Conservation (phyloP, 1,140 invertebrate species). For the Calosoma granatense region DNA sequence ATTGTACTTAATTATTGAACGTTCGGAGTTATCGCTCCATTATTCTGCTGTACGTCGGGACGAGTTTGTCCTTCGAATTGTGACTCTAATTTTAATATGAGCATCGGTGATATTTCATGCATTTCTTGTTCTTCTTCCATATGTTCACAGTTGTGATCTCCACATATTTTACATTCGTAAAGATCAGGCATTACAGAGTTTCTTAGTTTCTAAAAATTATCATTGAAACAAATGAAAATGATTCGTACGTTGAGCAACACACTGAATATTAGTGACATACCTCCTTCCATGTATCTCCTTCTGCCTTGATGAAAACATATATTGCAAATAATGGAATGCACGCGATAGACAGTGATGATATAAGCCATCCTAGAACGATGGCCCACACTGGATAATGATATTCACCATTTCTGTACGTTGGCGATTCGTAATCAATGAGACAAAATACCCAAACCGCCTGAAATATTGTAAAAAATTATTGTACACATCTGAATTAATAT, state of each 20-base stretch:
- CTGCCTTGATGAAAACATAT: conserved; percentile 55
- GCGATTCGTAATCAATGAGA: conserved; percentile 74
- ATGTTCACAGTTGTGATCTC: conserved; percentile 38
- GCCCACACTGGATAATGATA: conserved; percentile 79
- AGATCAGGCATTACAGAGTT: conserved; percentile 45
- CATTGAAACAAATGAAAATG: background rate
- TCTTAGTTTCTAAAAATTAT: conserved; percentile 40
- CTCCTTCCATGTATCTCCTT: conserved; percentile 59
- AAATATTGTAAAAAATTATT: conserved; percentile 14
- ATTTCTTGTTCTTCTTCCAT: conserved; percentile 15
- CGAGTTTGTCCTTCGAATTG: background rate
- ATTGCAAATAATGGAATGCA: conserved; percentile 77
- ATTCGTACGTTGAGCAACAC: background rate
- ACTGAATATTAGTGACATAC: conserved; percentile 37
- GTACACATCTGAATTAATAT: background rate
- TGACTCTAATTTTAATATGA: conserved; percentile 9
- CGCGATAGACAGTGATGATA: conserved; percentile 69
- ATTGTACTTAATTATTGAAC: too few relatives aligned
- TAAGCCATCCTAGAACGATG: conserved; percentile 75
- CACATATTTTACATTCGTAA: conserved; percentile 46
- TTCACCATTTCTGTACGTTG: conserved; percentile 63
- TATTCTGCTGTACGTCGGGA: background rate
- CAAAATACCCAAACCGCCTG: conserved; percentile 79
- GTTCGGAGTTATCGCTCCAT: background rate
- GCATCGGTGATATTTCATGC: conserved; percentile 21